These are phyloP conservation scores for Malaclemys terrapin DNA, from an alignment of 2,113 vertebrate species.

Conservation along the genomic window DNA sequence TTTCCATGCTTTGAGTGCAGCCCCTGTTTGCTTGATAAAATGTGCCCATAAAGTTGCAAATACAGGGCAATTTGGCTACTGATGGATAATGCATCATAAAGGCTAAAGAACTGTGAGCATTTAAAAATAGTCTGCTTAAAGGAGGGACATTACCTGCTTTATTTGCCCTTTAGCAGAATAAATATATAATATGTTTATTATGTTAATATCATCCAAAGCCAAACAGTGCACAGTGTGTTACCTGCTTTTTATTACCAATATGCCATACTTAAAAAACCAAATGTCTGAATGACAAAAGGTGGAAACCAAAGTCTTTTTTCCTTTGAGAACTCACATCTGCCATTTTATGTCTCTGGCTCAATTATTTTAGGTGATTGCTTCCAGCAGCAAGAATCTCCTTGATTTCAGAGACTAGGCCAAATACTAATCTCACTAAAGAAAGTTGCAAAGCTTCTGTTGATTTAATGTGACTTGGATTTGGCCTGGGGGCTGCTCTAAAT, in stretches of 20 bases:
- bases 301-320: neutral
- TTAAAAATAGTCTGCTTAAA: constrained; percentile 54
- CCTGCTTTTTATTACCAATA: constrained; percentile 42
- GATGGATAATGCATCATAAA: constrained; percentile 70
- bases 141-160: neutral
- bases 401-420: accelerated
- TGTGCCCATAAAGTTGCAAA: constrained; percentile 72
- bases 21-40: constrained; percentile 65
- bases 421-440: neutral
- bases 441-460: accelerated
- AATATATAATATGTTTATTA: constrained; percentile 68
- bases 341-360: neutral
- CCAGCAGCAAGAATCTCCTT: neutral
- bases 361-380: accelerated
- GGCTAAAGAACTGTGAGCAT: constrained; percentile 15
- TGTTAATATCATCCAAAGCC: constrained; percentile 41
- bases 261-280: constrained; percentile 15
- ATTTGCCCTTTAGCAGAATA: constrained; percentile 40
- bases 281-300: neutral
- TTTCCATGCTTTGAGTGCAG: constrained; percentile 48
- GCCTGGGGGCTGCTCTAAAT: accelerated
- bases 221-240: neutral
- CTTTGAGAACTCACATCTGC: neutral
- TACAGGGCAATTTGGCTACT: constrained; percentile 66
- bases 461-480: accelerated